Evolutionary conservation across 2,113 vertebrate genomes (phyloP), one percentile per base, ranked within the genome.

Genomic region (Macaca nemestrina): DNA sequence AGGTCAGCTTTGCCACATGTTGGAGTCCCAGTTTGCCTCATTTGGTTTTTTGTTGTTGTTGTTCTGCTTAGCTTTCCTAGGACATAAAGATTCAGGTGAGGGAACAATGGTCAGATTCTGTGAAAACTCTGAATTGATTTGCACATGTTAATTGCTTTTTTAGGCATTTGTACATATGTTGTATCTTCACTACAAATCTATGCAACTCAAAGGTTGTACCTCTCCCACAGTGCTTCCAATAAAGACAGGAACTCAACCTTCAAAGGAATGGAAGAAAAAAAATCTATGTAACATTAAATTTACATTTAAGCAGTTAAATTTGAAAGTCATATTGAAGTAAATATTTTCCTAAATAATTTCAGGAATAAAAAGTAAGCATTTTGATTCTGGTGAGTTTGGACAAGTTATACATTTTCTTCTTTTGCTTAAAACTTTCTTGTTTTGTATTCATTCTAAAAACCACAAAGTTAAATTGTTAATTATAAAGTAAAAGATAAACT

Each of bases 261-360:
- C 32, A 17, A 70, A 87, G 45, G 78, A 80, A 84, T 23, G 32
- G 20, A 50, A 70, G 3, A 30, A n/a, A 82, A 40, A 88, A 6
- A 73, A 80, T 52, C 25, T 72, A 35, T 22, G 23, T 64, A 30
- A 50, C 67, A 93, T 48, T 35, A 17, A 67, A 10, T 87, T 79
- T 23, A 83, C 78, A 50, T n/a, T 45, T 59, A 94, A 30, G 35
- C 13, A 82, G 85, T 45, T 70, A 55, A 35, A 23, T 83, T 61
- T 91, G 40, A 88, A 11, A 93, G 6, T 64, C 35, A 73, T 3
- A 6, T 52, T 22, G 8, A 32, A 38, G 23, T 30, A 76, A 83
- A 73, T 91, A n/a, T 80, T 93, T 96, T 73, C 55, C 27, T 59
- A 88, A 95, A 79, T 64, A 55, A 67, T 50, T 90, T 96, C 59